Evolutionary conservation across 2,888 invertebrate species (phyloP), one percentile per base, ranked within the genome.

Genomic region (Thalpophila matura): DNA sequence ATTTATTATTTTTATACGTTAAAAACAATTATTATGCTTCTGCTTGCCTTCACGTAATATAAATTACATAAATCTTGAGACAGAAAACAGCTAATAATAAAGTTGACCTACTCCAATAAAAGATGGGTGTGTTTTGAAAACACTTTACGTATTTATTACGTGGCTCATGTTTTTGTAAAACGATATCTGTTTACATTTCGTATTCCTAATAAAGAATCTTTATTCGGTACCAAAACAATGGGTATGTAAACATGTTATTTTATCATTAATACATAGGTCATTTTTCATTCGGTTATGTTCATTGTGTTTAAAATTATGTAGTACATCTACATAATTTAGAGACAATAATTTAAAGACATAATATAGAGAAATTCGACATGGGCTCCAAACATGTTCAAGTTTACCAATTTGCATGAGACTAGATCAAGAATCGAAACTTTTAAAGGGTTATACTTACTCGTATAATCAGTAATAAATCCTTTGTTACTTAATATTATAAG

Each of bases 161-260:
- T 14, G 3, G 16, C 10, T 20, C 3, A 7, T 18, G 22, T 2
- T 20, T 18, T 16, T 26, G 29, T 16, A 29, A 29, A 35, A 7
- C 26, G 22, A 40, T 49, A 49, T 31, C 16, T 42, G 54, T 71
- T 63, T 63, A 33, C 35, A 24, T 24, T 42, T 31, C 42, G 22
- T 31, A 26, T 45, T 12, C 4, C 6, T 16, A 16, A 31, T 26
- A n/a, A 31, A 31, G 7, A 7, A 38, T 4, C 10, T 7, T 18
- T 18, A 18, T 56, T 54, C 20, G 27, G 12, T 27, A 33, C 26
- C 20, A 16, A 6, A 18, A 9, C 4, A 10, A 7, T 4, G 1
- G 18, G 0, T n/a, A 4, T 4, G 12, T 53, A 5, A 43, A 43
- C 18, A 29, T 26, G 10, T 20, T n/a, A 10, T 29, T 0, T 29